Evolutionary conservation across 2,797 vertebrate species (phyloP).

Genomic region (Antrozous pallidus): DNA sequence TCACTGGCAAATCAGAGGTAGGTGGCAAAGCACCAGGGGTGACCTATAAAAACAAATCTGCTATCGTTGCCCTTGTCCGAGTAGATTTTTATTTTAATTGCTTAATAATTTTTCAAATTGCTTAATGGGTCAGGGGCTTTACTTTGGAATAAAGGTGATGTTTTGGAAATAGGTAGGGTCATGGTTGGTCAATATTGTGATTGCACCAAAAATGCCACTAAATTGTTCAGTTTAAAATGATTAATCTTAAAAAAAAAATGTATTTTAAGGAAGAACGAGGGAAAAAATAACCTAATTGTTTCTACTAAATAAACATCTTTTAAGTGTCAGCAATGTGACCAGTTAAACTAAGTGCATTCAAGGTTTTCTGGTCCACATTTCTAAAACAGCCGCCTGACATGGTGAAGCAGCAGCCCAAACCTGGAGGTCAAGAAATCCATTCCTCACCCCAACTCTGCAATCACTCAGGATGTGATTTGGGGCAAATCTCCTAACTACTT

Average conservation of each 20-base stretch:
- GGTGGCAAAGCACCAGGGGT: neutral
- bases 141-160: neutral
- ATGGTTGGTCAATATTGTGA: neutral
- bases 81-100: neutral
- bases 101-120: slow-evolving; percentile 5
- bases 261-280: neutral
- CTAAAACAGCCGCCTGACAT: neutral
- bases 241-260: neutral
- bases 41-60: slow-evolving; percentile 17
- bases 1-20: slow-evolving; percentile 28
- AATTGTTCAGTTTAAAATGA: neutral
- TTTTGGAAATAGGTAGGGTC: neutral
- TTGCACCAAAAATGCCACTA: neutral
- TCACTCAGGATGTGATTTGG: neutral
- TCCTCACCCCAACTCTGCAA: neutral
- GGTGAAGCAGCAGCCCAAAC: neutral
- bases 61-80: neutral
- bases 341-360: neutral
- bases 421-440: neutral
- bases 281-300: neutral
- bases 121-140: neutral
- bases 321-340: neutral
- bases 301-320: slow-evolving; percentile 30
- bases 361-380: slow-evolving; percentile 1
- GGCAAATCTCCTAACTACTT: neutral